A percentile compares a stretch with the other conserved stretches of the same genome.
phyloP scores from a whole-genome alignment of 2,888 invertebrate species.

The Sesamia inferens region DNA sequence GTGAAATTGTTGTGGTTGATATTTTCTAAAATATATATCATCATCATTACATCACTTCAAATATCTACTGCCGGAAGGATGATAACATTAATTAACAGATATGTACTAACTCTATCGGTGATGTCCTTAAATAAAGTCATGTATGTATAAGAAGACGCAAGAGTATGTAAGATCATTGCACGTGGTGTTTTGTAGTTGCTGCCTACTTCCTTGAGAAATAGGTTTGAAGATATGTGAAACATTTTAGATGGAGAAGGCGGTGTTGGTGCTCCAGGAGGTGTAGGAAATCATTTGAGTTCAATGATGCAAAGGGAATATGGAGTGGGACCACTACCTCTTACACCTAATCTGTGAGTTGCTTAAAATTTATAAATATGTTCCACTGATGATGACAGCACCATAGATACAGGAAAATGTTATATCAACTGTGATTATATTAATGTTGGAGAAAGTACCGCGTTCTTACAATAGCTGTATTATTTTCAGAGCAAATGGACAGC shows the following conservation, averaged over 20 bases:
- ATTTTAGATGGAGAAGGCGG: slow-evolving; percentile 71
- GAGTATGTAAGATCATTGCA: slow-evolving; percentile 53
- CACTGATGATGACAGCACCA: slow-evolving; percentile 12
- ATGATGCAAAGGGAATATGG: slow-evolving; percentile 89
- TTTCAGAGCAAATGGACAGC: slow-evolving; percentile 85
- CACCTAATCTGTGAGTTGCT: slow-evolving; percentile 83
- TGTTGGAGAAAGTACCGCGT: not conserved
- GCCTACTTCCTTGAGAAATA: slow-evolving; percentile 8
- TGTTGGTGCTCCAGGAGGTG: slow-evolving; percentile 54
- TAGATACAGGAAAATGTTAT: slow-evolving; percentile 22
- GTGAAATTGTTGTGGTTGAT: slow-evolving; percentile 23
- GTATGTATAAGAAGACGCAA: slow-evolving; percentile 12
- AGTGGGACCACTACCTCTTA: slow-evolving; percentile 78
- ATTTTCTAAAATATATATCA: slow-evolving; percentile 7
- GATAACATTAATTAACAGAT: slow-evolving; percentile 10
- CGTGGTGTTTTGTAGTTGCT: slow-evolving; percentile 50
- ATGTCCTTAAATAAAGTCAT: slow-evolving; percentile 2
- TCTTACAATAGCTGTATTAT: not conserved
- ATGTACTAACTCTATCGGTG: slow-evolving; percentile 11
- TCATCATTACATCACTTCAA: slow-evolving; percentile 32
- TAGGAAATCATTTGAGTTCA: slow-evolving; percentile 87
- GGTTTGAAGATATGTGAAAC: slow-evolving; percentile 16
- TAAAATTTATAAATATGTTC: slow-evolving; percentile 5
- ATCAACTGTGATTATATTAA: not conserved
- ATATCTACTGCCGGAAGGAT: not conserved